These are phyloP conservation scores for Mantis religiosa DNA, from an alignment of 2,888 invertebrate genomes.

Conservation along the genomic window DNA sequence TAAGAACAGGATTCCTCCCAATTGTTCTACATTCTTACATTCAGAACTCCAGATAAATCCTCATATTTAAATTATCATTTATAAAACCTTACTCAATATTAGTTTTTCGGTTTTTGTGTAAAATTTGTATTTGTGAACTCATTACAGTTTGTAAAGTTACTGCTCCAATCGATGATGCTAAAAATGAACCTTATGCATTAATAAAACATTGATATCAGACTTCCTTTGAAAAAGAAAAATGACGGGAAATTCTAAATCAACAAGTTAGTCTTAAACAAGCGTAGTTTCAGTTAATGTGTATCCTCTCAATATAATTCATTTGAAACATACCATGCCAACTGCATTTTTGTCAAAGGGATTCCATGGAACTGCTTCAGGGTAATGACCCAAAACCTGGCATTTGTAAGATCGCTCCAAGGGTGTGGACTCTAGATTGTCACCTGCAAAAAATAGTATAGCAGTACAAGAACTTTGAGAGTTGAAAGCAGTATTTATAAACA, in stretches of 20 bases:
- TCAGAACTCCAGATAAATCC: too few relatives aligned
- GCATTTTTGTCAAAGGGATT: conserved; percentile 93
- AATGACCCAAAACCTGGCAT: conserved; percentile 88
- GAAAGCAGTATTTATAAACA: background rate
- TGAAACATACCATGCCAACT: conserved; percentile 81
- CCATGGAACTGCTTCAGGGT: conserved; percentile 84
- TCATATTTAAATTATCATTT: too few relatives aligned
- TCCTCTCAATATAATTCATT: background rate
- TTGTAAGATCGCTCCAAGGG: conserved; percentile 94
- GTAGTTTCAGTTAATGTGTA: background rate
- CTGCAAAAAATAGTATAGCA: conserved; percentile 50
- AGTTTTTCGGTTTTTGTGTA: too few relatives aligned
- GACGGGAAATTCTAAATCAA: background rate
- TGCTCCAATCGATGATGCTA: too few relatives aligned
- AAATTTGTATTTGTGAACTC: too few relatives aligned
- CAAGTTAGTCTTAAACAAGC: background rate
- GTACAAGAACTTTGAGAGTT: background rate
- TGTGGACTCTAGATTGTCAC: conserved; percentile 79
- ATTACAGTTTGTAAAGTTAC: too few relatives aligned
- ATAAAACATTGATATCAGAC: too few relatives aligned
- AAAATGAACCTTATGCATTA: too few relatives aligned
- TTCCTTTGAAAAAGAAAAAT: background rate
- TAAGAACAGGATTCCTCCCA: too few relatives aligned
- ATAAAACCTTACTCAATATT: too few relatives aligned
- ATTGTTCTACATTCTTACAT: too few relatives aligned